Conservation (phyloP, 2,888 invertebrate genomes). For the Lymantria monacha region DNA sequence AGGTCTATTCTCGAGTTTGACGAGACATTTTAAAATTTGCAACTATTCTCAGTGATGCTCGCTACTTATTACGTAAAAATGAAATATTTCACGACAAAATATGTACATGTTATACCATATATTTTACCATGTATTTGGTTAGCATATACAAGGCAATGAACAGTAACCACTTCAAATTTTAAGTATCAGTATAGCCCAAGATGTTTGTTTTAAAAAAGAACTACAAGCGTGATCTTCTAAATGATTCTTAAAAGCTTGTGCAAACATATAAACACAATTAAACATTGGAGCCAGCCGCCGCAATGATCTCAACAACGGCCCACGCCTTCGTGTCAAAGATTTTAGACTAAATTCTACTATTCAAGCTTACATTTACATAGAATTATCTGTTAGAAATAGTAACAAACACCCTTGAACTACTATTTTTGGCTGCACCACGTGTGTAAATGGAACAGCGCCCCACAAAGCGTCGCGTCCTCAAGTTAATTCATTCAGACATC, state of each 20-base stretch:
- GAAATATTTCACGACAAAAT: no score
- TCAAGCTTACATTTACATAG: not conserved
- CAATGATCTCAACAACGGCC: not conserved
- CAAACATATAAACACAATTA: not conserved
- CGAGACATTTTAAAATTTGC: no score
- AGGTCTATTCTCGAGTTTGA: no score
- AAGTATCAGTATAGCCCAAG: not conserved
- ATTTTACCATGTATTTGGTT: no score
- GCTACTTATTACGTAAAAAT: no score
- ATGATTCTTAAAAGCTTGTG: not conserved
- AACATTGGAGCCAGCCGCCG: not conserved
- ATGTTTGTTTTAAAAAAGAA: not conserved
- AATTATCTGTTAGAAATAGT: not conserved
- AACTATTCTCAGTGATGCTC: no score
- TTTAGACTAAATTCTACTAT: not conserved
- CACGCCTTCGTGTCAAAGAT: not conserved
- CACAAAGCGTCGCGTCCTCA: conserved; percentile 3
- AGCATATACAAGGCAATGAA: no score
- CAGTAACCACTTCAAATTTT: no score
- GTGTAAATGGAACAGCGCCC: conserved; percentile 3
- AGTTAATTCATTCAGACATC: not conserved
- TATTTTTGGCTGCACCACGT: conserved; percentile 22
- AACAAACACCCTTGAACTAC: conserved; percentile 17
- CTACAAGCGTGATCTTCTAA: not conserved
- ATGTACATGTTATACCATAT: no score